Conservation (phyloP, 2,888 invertebrate genomes). For the Crepidodera aurea region DNA sequence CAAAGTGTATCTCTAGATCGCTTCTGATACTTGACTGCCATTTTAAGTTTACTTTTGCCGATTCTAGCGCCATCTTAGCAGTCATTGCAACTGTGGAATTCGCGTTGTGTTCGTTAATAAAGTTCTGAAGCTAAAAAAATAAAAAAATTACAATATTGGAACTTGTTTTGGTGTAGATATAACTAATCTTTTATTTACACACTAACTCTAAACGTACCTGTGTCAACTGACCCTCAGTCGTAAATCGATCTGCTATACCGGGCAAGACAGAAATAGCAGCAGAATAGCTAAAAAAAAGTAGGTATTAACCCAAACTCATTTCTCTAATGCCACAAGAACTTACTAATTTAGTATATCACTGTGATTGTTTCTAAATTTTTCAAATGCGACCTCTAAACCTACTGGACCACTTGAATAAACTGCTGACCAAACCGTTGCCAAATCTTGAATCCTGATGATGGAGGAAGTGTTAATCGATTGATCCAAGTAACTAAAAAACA, state of each 20-base stretch:
- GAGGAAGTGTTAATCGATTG: conserved; percentile 44
- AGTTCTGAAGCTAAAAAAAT: conserved; percentile 36
- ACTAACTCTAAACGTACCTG: too few species aligned
- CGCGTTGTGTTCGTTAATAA: conserved; percentile 16
- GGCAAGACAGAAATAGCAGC: conserved; percentile 59
- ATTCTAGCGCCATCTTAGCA: conserved; percentile 23
- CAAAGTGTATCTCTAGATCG: conserved; percentile 34
- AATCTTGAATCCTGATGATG: conserved; percentile 63
- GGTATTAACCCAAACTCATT: conserved; percentile 43
- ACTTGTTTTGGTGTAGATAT: too few species aligned
- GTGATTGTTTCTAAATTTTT: conserved; percentile 62
- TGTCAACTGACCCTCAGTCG: conserved; percentile 46
- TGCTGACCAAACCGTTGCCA: conserved; percentile 59
- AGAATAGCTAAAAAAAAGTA: conserved; percentile 25
- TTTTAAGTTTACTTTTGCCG: conserved; percentile 30
- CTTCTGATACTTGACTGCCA: conserved; percentile 30
- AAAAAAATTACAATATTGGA: too few species aligned
- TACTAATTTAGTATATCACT: conserved; percentile 52
- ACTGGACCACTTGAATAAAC: conserved; percentile 65
- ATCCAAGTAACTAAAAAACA: conserved; percentile 43
- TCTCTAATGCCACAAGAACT: neutral
- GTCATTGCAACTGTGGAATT: conserved; percentile 29
- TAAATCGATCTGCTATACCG: conserved; percentile 50
- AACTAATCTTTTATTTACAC: too few species aligned
- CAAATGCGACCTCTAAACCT: conserved; percentile 63